phyloP scores from a whole-genome alignment of 2,113 vertebrate genomes.

The Saimiri boliviensis region DNA sequence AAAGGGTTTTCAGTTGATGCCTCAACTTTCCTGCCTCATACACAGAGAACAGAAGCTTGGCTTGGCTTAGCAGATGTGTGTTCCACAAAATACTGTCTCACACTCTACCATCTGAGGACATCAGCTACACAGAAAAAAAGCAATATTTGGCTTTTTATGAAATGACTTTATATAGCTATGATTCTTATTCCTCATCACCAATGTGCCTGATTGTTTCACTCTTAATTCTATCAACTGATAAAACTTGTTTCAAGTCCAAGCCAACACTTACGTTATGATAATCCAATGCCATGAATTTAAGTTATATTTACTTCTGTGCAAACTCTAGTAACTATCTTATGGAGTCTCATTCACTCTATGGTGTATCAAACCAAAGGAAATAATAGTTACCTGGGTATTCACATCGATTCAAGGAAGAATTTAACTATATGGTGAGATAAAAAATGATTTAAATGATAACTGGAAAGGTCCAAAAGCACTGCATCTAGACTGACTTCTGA shows the following conservation, averaged over 20 bases:
- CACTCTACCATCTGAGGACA: not conserved
- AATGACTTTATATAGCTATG: not conserved
- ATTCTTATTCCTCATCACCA: not conserved
- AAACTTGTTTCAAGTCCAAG: not conserved
- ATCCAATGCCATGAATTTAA: not conserved
- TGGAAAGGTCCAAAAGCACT: not conserved
- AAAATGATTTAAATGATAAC: not conserved
- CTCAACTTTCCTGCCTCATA: rapidly evolving
- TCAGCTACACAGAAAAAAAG: not conserved
- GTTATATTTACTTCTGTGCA: not conserved
- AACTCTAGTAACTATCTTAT: not conserved
- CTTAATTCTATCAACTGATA: not conserved
- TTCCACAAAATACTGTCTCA: not conserved
- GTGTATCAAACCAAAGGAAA: not conserved
- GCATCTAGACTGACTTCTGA: not conserved
- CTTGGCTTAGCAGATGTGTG: not conserved
- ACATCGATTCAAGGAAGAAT: not conserved
- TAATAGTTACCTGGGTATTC: not conserved
- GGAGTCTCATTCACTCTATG: not conserved
- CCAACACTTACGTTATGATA: not conserved
- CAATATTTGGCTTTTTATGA: not conserved
- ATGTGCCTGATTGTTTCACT: not conserved
- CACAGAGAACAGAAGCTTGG: not conserved
- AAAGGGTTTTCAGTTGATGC: not conserved
- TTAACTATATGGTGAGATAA: not conserved